phyloP scores from a whole-genome alignment of 2,797 vertebrate species.

The Megaceryle alcyon region DNA sequence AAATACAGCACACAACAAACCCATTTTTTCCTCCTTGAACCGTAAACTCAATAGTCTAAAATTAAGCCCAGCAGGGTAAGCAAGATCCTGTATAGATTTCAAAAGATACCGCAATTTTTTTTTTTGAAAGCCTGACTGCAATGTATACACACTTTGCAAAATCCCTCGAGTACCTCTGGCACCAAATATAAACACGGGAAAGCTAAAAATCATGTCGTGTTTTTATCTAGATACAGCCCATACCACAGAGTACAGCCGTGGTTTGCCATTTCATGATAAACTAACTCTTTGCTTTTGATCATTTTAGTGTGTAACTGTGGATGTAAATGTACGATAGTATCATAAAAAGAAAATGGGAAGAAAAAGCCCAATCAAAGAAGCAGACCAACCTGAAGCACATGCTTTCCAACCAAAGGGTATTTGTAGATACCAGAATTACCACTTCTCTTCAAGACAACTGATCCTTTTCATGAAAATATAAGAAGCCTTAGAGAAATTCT shows the following conservation, averaged over 20 bases:
- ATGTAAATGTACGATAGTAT: not conserved
- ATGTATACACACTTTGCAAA: slow-evolving; percentile 13
- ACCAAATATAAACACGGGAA: slow-evolving; percentile 45
- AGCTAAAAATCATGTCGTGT: not conserved
- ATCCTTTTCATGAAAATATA: slow-evolving; percentile 45
- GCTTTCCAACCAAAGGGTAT: not conserved
- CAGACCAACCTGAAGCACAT: not conserved
- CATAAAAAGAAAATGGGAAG: not conserved
- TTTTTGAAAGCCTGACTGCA: not conserved
- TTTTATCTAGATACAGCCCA: slow-evolving; percentile 27
- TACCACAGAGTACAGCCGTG: not conserved
- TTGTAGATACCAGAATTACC: slow-evolving; percentile 39
- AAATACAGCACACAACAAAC: slow-evolving; percentile 37
- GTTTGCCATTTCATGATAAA: slow-evolving; percentile 32
- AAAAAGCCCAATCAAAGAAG: slow-evolving; percentile 4
- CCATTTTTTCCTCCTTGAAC: not conserved
- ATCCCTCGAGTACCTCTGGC: slow-evolving; percentile 50
- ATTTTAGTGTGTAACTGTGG: not conserved
- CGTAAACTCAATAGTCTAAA: slow-evolving; percentile 28
- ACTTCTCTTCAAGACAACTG: slow-evolving; percentile 45
- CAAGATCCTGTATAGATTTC: not conserved
- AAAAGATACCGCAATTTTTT: not conserved
- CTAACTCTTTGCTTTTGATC: slow-evolving; percentile 35
- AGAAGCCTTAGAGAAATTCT: slow-evolving; percentile 57
- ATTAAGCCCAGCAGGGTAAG: slow-evolving; percentile 49